phyloP scores from a whole-genome alignment of 2,888 invertebrate species.

The Drosophila fulvimacula region DNA sequence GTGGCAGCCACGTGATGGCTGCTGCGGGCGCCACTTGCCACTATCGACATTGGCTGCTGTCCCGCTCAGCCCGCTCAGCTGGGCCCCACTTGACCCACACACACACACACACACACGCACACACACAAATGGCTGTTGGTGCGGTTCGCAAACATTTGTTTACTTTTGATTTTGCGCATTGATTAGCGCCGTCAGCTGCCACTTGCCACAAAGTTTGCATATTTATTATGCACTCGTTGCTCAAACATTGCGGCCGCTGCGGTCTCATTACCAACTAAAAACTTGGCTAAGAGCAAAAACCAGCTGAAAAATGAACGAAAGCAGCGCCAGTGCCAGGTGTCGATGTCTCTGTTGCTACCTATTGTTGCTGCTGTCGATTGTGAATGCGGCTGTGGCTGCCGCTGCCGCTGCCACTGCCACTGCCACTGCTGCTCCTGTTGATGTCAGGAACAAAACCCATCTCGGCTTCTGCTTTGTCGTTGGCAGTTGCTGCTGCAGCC shows the following conservation, averaged over 20 bases:
- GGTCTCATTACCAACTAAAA: slow-evolving; percentile 54
- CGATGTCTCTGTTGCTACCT: slow-evolving; percentile 15
- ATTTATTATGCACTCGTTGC: slow-evolving; percentile 71
- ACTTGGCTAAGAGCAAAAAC: slow-evolving; percentile 50
- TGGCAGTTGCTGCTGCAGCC: slow-evolving; percentile 14
- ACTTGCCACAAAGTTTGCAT: slow-evolving; percentile 67
- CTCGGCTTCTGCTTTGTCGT: neutral
- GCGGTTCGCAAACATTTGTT: slow-evolving; percentile 33
- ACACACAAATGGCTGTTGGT: neutral
- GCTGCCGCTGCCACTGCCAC: neutral
- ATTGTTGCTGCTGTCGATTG: slow-evolving; percentile 20
- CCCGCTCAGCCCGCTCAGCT: neutral
- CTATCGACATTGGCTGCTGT: slow-evolving; percentile 28
- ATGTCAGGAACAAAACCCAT: slow-evolving; percentile 5
- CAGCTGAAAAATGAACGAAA: slow-evolving; percentile 38
- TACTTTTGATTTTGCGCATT: slow-evolving; percentile 68
- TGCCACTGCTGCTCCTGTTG: neutral
- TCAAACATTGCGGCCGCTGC: slow-evolving; percentile 60
- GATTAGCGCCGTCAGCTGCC: slow-evolving; percentile 58
- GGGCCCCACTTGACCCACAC: neutral
- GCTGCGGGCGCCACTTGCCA: slow-evolving; percentile 38
- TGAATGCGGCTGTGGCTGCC: slow-evolving; percentile 12
- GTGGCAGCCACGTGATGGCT: slow-evolving; percentile 62
- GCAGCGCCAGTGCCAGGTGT: slow-evolving; percentile 22
- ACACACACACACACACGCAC: neutral